Base-by-base conservation (phyloP, 2,888 invertebrate species). In the Aphodius granarius region DNA sequence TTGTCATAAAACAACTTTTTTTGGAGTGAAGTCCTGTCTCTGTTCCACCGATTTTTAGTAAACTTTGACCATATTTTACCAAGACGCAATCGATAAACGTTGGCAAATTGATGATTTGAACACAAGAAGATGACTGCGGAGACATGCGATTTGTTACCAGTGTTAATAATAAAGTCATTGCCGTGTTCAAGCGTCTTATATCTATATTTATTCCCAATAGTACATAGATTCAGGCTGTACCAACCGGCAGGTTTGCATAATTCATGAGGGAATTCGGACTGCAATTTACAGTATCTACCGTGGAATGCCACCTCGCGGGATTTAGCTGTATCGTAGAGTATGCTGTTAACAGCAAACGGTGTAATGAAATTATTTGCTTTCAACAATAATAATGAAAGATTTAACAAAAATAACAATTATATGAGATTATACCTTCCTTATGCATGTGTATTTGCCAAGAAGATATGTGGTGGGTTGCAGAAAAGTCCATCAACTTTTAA, bases 241-340 rank as follows among this genome's bases (percentile, higher is more conserved):
- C 43, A 43, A 19, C 22, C 20, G 66, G 20, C 3, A 21, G n/a
- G 21, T 20, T 68, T 68, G 68, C 20, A 68, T 68, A 68, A 68
- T 68, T 68, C 68, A 68, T 68, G 21, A 21, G 19, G n/a, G 68
- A 68, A 68, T 68, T 68, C 68, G 68, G 68, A 22, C 68, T 68
- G 20, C 68, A 22, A 68, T 68, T 43, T 43, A 43, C 43, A 43
- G 43, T 43, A 43, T 43, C 43, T 43, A 43, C 43, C 43, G 6
- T 9, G 43, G 43, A 43, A 43, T 43, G 43, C 43, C 43, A 43
- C 43, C 68, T 68, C 20, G 21, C 68, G 21, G 68, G 68, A 43
- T 68, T 20, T 19, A n/a, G 68, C 68, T 16, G 22, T 19, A 68
- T 21, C 16, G 20, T n/a, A 16, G 18, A 20, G 20, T 68, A 20